Conservation (phyloP, 1,140 invertebrate species). For the Drosophila sechellia region DNA sequence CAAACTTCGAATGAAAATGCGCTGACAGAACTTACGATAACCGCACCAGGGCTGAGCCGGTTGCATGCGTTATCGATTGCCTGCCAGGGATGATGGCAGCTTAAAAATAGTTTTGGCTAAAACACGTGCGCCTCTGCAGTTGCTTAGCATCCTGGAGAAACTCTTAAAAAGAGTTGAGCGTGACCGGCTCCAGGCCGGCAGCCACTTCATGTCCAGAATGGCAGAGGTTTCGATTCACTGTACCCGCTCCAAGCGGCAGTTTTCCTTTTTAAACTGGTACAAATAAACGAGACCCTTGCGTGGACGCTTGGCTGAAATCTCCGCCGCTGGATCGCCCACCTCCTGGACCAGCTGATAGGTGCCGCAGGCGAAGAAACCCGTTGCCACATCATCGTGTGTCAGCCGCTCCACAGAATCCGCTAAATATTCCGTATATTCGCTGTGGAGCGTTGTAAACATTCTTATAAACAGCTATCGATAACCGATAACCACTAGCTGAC, state of each 20-base stretch:
- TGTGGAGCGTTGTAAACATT: constrained; percentile 85
- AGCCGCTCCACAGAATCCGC: constrained; percentile 97
- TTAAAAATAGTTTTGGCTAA: background rate
- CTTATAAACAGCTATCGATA: constrained; percentile 5
- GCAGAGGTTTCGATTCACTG: constrained; percentile 88
- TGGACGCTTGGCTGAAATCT: background rate
- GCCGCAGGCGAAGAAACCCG: constrained; percentile 92
- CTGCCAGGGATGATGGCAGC: background rate
- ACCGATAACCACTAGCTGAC: constrained; percentile 2
- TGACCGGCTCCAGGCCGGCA: constrained; percentile 85
- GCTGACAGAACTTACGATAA: background rate
- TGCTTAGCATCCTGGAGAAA: constrained; percentile 48
- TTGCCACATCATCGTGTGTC: constrained; percentile 86
- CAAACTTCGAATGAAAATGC: background rate
- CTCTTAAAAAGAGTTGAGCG: constrained; percentile 87
- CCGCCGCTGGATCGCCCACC: constrained; percentile 23
- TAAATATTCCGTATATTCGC: constrained; percentile 89
- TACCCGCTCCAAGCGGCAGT: constrained; percentile 84
- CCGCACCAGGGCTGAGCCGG: background rate
- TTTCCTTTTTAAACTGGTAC: constrained; percentile 79
- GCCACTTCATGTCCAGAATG: constrained; percentile 93
- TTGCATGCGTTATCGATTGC: background rate
- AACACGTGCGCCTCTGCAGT: constrained; percentile 21
- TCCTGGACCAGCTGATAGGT: constrained; percentile 90
- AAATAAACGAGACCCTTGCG: constrained; percentile 85